These are phyloP conservation scores for Drosophila eugracilis DNA, from an alignment of 1,140 invertebrate species.

Conservation along the genomic window DNA sequence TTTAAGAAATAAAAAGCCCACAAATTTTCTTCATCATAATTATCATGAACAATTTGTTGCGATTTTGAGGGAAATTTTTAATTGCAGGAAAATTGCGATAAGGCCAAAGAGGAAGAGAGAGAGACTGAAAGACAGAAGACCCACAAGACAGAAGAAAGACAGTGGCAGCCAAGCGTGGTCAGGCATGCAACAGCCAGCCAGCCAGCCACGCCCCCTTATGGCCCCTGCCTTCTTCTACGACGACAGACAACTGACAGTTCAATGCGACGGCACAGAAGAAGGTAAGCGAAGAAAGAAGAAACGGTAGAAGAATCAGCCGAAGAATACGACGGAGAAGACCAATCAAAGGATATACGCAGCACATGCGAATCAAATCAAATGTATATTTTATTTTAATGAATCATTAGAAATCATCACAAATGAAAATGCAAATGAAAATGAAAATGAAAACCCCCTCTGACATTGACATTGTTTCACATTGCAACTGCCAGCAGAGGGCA, in stretches of 20 bases:
- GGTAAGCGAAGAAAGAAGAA: slow-evolving; percentile 6
- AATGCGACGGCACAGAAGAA: slow-evolving; percentile 43
- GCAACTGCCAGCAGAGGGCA: not conserved
- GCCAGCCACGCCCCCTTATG: slow-evolving; percentile 42
- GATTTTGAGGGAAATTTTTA: slow-evolving; percentile 37
- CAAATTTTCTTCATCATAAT: slow-evolving; percentile 20
- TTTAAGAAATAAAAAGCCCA: slow-evolving; percentile 11
- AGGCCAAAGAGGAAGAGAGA: slow-evolving; percentile 17
- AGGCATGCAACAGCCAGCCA: slow-evolving; percentile 62
- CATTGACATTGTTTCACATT: slow-evolving; percentile 63
- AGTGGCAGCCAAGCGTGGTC: slow-evolving; percentile 64
- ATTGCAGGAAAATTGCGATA: slow-evolving; percentile 37
- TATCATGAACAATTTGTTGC: slow-evolving; percentile 37
- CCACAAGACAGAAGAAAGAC: slow-evolving; percentile 47
- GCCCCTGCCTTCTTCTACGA: not conserved
- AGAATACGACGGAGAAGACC: slow-evolving; percentile 32
- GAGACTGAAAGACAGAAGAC: slow-evolving; percentile 6
- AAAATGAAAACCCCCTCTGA: slow-evolving; percentile 22
- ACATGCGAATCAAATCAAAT: slow-evolving; percentile 25
- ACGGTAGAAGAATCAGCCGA: not conserved
- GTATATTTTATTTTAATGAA: slow-evolving; percentile 66
- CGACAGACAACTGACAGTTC: slow-evolving; percentile 61
- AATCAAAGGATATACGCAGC: slow-evolving; percentile 53
- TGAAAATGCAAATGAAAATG: slow-evolving; percentile 5
- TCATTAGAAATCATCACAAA: slow-evolving; percentile 54